Conservation (phyloP, 2,113 vertebrate species). For the Pseudorasbora parva region DNA sequence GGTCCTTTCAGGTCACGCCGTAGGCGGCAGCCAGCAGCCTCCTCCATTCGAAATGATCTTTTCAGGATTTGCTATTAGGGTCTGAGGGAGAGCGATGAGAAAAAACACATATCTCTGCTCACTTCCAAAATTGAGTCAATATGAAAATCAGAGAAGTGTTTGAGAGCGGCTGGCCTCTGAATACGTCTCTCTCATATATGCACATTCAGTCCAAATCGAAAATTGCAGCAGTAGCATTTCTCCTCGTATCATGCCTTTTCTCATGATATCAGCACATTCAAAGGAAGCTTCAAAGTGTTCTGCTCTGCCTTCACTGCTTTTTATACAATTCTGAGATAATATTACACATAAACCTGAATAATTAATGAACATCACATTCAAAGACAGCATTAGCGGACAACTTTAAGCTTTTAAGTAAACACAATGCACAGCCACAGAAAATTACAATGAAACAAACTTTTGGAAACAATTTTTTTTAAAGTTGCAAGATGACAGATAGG, state of each 20-base stretch:
- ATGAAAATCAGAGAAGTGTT: conserved; percentile 63
- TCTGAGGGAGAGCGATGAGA: conserved; percentile 24
- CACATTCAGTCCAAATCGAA: conserved; percentile 44
- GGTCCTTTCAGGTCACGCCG: not conserved
- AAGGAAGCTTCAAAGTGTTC: conserved; percentile 10
- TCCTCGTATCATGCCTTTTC: conserved; percentile 46
- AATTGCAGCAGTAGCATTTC: conserved; percentile 46
- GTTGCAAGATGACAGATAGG: not conserved
- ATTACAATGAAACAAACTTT: not conserved
- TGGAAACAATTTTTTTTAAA: not conserved
- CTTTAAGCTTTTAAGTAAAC: conserved; percentile 26
- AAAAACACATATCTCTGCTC: conserved; percentile 42
- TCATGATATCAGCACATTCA: conserved; percentile 52
- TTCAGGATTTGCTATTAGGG: conserved; percentile 58
- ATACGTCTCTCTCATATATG: conserved; percentile 46
- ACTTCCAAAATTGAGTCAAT: conserved; percentile 59
- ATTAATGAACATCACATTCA: conserved; percentile 15
- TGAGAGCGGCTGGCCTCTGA: conserved; percentile 44
- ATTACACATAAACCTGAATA: conserved; percentile 43
- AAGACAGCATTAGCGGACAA: conserved; percentile 1
- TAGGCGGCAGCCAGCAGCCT: conserved; percentile 12
- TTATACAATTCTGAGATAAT: conserved; percentile 50
- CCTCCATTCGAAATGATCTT: conserved; percentile 56
- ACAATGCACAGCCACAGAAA: not conserved
- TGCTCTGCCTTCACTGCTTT: conserved; percentile 20